Base-by-base conservation (phyloP, 1,140 invertebrate genomes). In the Thereuonema tuberculata region DNA sequence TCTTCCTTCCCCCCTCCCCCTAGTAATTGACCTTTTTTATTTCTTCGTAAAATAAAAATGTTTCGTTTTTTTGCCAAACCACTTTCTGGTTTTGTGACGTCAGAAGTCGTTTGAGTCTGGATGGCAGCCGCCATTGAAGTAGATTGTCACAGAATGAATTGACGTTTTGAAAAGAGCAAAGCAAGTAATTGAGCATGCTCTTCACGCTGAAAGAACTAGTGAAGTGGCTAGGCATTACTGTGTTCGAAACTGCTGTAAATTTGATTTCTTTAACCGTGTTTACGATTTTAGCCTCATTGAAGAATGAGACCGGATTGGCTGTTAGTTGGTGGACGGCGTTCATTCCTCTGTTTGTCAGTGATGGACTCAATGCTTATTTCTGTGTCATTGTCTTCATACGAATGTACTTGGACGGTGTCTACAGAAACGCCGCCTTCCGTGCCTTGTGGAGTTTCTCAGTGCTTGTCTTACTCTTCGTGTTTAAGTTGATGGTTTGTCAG, bases 221-320 rank as follows among this genome's bases (percentile, higher is more conserved):
- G n/a, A 81, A 83, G 59, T 96, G 92, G 93, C 78, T 96, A 27
- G 90, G 92, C 63, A 76, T 96, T 56, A 94, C 92, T 2, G 82
- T 89, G 29, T 94, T 95, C 76, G 93, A 97, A 77, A 88, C 97
- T 68, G 87, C 89, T 80, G 81, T 93, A 57, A 89, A 92, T 71
- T 73, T 94, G 5, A 75, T 92, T 27, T 84, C 87, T 2, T 71
- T 95, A 27, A 78, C 87, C 37, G 77, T 91, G 31, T 96, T 95
- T 67, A 86, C 87, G 21, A 77, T 94, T 48, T 72, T 93, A 20
- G 72, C 93, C 56, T 84, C 85, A 5, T 71, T 95, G 14, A 78
- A 79, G 64, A 54, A 74, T 21, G 78, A 78, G 62, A 61, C 56
- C 5, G 55, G 62, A 14, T 47, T 67, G 20, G 50, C 56, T 12